Percentiles rank a stretch among this genome's conserved stretches.
phyloP scores from a whole-genome alignment of 2,113 vertebrate genomes.

The Amphiprion ocellaris region DNA sequence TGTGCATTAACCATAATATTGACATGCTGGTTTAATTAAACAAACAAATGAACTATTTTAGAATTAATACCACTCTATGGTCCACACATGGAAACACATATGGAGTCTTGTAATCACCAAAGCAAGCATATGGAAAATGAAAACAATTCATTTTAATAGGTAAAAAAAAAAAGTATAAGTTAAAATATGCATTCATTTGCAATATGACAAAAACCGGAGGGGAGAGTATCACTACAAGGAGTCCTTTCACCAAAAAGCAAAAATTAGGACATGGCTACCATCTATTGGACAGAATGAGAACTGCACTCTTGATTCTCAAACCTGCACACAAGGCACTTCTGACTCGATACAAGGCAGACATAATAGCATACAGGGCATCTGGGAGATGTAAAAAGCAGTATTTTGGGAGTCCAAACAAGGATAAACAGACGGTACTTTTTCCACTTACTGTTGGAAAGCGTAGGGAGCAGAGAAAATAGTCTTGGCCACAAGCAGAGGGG shows the following conservation, averaged over 20 bases:
- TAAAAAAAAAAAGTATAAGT: neutral
- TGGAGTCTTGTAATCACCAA: neutral
- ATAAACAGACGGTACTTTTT: constrained; percentile 21
- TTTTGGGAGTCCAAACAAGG: constrained; percentile 8
- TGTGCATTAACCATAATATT: too few relatives aligned
- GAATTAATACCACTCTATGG: too few relatives aligned
- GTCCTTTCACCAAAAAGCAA: constrained; percentile 17
- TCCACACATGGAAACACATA: neutral
- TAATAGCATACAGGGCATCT: constrained; percentile 11
- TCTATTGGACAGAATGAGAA: constrained; percentile 52
- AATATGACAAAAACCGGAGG: neutral
- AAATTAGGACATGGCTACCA: constrained; percentile 29
- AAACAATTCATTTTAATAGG: neutral
- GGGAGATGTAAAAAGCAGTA: constrained; percentile 24
- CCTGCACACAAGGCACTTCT: constrained; percentile 13
- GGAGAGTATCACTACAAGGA: neutral
- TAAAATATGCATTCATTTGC: neutral
- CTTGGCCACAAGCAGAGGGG: constrained; percentile 7
- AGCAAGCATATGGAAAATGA: neutral
- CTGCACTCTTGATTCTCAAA: constrained; percentile 17
- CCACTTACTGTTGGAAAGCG: constrained; percentile 9
- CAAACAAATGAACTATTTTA: too few relatives aligned
- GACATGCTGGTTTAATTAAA: too few relatives aligned
- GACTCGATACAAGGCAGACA: neutral
- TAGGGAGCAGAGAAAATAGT: constrained; percentile 4